Evolutionary conservation across 2,888 invertebrate genomes (phyloP).

Genomic region (Tachina fera): DNA sequence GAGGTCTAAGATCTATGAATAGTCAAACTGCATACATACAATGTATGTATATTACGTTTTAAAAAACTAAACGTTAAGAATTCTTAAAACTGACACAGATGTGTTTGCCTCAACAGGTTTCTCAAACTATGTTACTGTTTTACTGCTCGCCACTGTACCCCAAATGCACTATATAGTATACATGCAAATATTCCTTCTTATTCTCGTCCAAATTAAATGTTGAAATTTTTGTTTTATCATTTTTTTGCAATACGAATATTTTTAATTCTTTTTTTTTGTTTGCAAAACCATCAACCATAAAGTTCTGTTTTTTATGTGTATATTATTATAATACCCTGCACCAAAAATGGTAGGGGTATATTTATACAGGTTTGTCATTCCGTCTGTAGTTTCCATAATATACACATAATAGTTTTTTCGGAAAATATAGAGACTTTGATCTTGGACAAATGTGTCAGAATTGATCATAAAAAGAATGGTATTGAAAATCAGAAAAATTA

Average conservation of each 20-base stretch:
- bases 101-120: background rate
- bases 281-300: slow-evolving; percentile 42
- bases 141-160: background rate
- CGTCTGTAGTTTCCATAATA: too few relatives aligned
- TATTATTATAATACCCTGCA: background rate
- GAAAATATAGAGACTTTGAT: too few relatives aligned
- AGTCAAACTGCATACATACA: too few relatives aligned
- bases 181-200: slow-evolving; percentile 45
- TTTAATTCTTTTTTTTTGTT: slow-evolving; percentile 9
- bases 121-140: background rate
- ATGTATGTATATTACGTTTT: background rate
- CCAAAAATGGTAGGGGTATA: too few relatives aligned
- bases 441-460: too few relatives aligned
- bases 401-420: too few relatives aligned
- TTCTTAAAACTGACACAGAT: too few relatives aligned
- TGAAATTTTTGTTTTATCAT: slow-evolving; percentile 47
- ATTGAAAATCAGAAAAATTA: too few relatives aligned
- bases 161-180: background rate
- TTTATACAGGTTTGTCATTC: too few relatives aligned
- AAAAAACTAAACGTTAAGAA: too few relatives aligned
- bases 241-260: slow-evolving; percentile 31
- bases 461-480: too few relatives aligned
- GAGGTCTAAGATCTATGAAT: too few relatives aligned
- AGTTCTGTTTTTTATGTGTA: slow-evolving; percentile 69
- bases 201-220: slow-evolving; percentile 58